phyloP scores from a whole-genome alignment of 2,797 vertebrate genomes.

The Spinus pinus region DNA sequence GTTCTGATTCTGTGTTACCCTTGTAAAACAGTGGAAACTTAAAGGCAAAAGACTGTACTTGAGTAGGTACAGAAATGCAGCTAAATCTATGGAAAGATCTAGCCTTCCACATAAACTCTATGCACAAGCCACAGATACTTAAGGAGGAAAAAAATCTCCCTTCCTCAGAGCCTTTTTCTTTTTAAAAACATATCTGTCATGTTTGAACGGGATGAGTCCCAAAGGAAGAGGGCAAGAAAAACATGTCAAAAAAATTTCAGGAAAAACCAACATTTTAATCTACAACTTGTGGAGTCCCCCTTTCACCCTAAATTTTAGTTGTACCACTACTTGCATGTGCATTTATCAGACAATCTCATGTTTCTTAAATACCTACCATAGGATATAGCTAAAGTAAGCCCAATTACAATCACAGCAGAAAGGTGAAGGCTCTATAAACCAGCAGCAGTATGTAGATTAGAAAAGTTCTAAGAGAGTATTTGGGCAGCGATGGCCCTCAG shows the following conservation, averaged over 20 bases:
- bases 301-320: accelerated
- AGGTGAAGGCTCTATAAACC: background rate
- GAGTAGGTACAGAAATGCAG: background rate
- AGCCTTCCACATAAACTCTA: background rate
- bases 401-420: background rate
- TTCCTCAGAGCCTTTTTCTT: background rate
- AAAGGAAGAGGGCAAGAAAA: background rate
- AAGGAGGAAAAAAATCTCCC: background rate
- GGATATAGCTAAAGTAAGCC: background rate
- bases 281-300: accelerated
- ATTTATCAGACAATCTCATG: background rate
- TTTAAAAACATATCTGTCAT: background rate
- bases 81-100: background rate
- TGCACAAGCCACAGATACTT: background rate
- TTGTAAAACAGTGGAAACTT: background rate
- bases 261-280: background rate
- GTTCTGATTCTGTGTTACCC: background rate
- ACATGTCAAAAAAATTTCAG: background rate
- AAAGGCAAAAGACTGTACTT: background rate
- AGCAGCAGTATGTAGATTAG: background rate
- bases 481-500: background rate
- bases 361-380: background rate
- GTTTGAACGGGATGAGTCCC: background rate
- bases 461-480: background rate
- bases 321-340: background rate